Evolutionary conservation across 2,888 invertebrate genomes (phyloP), one percentile per base, ranked within the genome.

Genomic region (Aspidiotus rigidus): DNA sequence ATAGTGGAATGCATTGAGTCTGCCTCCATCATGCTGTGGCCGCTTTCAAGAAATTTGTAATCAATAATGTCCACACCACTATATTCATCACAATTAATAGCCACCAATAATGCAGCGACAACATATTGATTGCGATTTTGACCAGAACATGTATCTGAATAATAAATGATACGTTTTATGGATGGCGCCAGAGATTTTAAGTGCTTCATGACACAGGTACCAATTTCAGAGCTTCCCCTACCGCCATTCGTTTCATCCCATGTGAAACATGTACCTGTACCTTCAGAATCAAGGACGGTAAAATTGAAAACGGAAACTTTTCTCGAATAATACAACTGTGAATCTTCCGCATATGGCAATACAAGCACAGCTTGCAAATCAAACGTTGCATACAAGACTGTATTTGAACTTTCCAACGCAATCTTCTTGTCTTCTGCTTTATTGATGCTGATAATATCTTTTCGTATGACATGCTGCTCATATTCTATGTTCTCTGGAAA

Each of bases 221-320:
- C 75, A 67, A 75, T 75, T 71, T 75, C 75, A 64, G 66, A 72
- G 71, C 75, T 76, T 61, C 75, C 75, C 70, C 74, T 75, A 71
- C 75, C 74, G 54, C 75, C 75, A 70, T 75, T 74, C 41, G 75
- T 17, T 73, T 76, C 74, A 16, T 71, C 73, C 75, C 75, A 76
- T 62, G 64, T 67, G 67, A 72, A 74, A 56, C 74, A 76, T 71
- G 71, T 74, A 39, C 73, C 74, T 62, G 74, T 71, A 69, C 75
- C 74, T 63, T 73, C 73, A n/a, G 71, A 41, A 28, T 76, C 75
- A 71, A 75, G 76, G 70, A 76, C 71, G 61, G 74, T 75, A 39
- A 76, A 74, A 73, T 75, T 76, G 71, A 74, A 75, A 15, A 72
- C 69, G 63, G 71, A 73, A 61, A 75, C 64, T 72, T 77, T 76